Percentiles rank a stretch among this genome's conserved stretches.
phyloP scores from a whole-genome alignment of 2,113 vertebrate genomes.

The Passer domesticus region DNA sequence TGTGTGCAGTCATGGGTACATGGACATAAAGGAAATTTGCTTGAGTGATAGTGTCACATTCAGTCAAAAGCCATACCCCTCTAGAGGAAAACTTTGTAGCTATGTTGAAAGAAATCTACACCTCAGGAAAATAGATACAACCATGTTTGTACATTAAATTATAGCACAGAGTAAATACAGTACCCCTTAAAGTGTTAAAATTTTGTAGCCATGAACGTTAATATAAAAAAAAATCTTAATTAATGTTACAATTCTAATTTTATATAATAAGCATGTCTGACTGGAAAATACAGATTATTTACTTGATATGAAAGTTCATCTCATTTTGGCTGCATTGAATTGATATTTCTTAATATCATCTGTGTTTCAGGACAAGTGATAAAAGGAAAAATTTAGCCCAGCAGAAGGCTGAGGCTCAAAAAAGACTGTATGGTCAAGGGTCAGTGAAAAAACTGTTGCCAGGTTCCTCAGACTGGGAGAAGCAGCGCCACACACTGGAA shows the following conservation, averaged over 20 bases:
- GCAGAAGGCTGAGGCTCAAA: conserved; percentile 96
- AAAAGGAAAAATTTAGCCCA: conserved; percentile 95
- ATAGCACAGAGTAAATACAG: not conserved
- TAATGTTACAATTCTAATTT: not conserved
- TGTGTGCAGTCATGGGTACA: not conserved
- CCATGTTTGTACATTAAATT: not conserved
- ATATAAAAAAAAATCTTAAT: not conserved
- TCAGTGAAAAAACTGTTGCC: conserved; percentile 87
- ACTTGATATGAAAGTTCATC: not conserved
- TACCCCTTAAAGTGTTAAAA: not conserved
- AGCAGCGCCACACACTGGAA: conserved; percentile 90
- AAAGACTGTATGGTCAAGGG: conserved; percentile 91
- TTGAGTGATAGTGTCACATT: not conserved
- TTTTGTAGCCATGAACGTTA: not conserved
- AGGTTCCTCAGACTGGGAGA: conserved; percentile 93
- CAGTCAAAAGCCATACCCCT: not conserved
- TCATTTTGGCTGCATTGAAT: not conserved
- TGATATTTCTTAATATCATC: not conserved
- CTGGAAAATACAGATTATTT: not conserved
- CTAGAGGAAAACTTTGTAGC: not conserved
- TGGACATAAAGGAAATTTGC: not conserved
- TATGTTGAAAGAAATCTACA: not conserved
- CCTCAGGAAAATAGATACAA: not conserved
- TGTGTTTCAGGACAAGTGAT: conserved; percentile 88
- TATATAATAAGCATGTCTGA: not conserved